Conservation (phyloP, 2,113 vertebrate genomes). For the Pelusios castaneus region DNA sequence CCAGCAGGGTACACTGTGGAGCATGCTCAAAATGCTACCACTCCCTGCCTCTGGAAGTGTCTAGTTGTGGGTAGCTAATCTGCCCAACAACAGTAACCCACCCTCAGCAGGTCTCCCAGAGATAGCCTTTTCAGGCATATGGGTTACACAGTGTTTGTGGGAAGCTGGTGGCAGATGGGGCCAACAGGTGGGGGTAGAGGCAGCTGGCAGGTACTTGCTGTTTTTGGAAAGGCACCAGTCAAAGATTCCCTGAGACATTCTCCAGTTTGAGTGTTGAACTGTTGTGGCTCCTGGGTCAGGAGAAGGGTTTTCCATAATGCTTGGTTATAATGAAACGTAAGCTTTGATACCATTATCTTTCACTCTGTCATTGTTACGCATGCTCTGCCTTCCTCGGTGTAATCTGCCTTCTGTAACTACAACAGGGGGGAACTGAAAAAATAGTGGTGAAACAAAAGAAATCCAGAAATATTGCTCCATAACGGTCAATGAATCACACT, state of each 20-base stretch:
- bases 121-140: too few species aligned
- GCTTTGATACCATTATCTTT: neutral
- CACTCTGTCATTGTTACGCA: too few species aligned
- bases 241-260: neutral
- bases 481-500: neutral
- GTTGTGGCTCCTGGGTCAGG: neutral
- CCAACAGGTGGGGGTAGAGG: neutral
- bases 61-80: too few species aligned
- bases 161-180: neutral
- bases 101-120: too few species aligned
- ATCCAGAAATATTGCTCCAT: neutral
- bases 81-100: too few species aligned
- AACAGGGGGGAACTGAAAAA: neutral
- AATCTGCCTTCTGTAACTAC: neutral
- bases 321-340: neutral
- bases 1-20: too few species aligned
- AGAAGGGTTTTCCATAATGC: neutral
- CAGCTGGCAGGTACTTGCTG: neutral
- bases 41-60: too few species aligned
- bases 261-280: neutral
- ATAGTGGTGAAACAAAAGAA: neutral
- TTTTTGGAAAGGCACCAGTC: neutral
- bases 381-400: neutral
- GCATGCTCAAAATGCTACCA: too few species aligned
- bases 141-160: too few species aligned